Conservation (phyloP, 1,140 invertebrate genomes). For the Conopomorpha cramerella region DNA sequence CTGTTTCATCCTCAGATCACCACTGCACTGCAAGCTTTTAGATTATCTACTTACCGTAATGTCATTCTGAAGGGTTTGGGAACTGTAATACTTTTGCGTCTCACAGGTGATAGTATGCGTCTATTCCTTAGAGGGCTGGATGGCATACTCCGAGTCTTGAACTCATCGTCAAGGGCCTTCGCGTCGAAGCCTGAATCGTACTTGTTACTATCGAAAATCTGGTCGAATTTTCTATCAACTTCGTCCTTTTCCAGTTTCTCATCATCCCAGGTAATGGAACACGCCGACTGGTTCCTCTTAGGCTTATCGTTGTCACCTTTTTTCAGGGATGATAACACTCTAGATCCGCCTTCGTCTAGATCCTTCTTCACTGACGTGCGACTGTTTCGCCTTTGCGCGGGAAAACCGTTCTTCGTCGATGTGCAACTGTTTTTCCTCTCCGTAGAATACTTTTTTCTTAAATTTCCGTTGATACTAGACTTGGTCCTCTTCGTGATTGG, state of each 20-base stretch:
- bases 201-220: conserved; percentile 33
- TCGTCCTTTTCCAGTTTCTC: conserved; percentile 26
- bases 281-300: conserved; percentile 46
- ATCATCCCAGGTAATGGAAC: conserved; percentile 53
- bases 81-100: conserved; percentile 57
- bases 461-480: conserved; percentile 3
- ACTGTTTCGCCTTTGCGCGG: too few relatives aligned
- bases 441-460: conserved; percentile 10
- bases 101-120: conserved; percentile 20
- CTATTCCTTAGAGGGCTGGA: conserved; percentile 56
- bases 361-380: conserved; percentile 4
- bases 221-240: conserved; percentile 36
- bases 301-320: conserved; percentile 19
- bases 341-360: conserved; percentile 8
- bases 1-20: too few relatives aligned
- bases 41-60: conserved; percentile 53
- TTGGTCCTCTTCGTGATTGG: conserved; percentile 4
- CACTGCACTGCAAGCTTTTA: too few relatives aligned
- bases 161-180: conserved; percentile 18
- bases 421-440: conserved; percentile 1
- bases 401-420: conserved; percentile 12
- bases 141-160: conserved; percentile 58
- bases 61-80: conserved; percentile 72
- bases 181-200: conserved; percentile 10
- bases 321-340: conserved; percentile 11